Conservation (phyloP, 2,888 invertebrate genomes). For the Agriopis aurantiaria region DNA sequence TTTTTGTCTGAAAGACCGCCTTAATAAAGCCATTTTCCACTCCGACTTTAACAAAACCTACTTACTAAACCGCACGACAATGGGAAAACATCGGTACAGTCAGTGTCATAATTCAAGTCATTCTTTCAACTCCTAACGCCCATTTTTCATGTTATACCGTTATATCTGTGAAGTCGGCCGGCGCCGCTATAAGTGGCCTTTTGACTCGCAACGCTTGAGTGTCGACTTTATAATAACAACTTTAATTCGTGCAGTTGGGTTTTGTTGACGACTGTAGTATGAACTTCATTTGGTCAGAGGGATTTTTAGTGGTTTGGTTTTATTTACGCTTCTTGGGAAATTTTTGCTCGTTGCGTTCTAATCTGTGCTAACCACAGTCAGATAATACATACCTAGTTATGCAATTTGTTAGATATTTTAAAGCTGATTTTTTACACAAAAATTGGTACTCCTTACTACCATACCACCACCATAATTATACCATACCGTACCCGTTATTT, state of each 20-base stretch:
- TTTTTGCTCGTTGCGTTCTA: not conserved
- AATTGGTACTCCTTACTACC: too few species aligned
- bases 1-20: too few species aligned
- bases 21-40: conserved; percentile 27
- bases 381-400: too few species aligned
- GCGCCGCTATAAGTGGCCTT: conserved; percentile 74
- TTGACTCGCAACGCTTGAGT: conserved; percentile 63
- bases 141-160: conserved; percentile 76
- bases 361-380: too few species aligned
- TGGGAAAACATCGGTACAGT: conserved; percentile 61
- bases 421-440: too few species aligned
- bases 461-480: too few species aligned
- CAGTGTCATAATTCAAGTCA: conserved; percentile 69
- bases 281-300: conserved; percentile 19
- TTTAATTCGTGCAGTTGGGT: conserved; percentile 38
- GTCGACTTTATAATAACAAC: conserved; percentile 47
- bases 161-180: conserved; percentile 72
- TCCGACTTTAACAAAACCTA: conserved; percentile 34
- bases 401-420: too few species aligned
- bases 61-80: conserved; percentile 58
- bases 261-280: conserved; percentile 38
- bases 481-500: too few species aligned
- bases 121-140: conserved; percentile 63
- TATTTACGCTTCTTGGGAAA: conserved; percentile 3
- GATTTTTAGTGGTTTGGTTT: conserved; percentile 18